Conservation (phyloP, 2,797 vertebrate genomes). For the Acanthurus leucopareius region DNA sequence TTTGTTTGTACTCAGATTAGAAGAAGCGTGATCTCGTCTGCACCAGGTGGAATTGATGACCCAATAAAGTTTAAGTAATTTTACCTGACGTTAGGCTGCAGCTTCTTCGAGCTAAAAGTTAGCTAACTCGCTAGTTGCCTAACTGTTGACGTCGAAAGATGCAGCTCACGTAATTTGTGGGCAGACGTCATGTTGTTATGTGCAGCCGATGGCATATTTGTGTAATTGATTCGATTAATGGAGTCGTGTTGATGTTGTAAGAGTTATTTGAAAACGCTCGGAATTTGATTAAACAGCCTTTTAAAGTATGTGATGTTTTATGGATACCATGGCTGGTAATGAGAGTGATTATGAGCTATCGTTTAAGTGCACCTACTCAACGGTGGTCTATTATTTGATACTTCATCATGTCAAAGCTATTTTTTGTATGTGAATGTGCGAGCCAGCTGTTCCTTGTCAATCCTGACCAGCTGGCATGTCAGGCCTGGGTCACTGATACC, state of each 20-base stretch:
- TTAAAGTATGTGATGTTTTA: not conserved
- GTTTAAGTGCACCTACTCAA: slow-evolving; percentile 8
- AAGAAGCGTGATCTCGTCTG: accelerated
- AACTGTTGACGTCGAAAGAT: slow-evolving; percentile 67
- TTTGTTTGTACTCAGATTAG: not conserved
- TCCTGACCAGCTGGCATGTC: slow-evolving; percentile 87
- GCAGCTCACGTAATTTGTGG: not conserved
- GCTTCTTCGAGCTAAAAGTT: slow-evolving; percentile 32
- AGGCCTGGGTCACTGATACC: slow-evolving; percentile 83
- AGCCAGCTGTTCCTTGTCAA: slow-evolving; percentile 93
- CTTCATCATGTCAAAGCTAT: slow-evolving; percentile 71
- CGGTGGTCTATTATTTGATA: slow-evolving; percentile 69
- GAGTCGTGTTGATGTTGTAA: not conserved
- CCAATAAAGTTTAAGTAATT: accelerated
- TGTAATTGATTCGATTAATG: not conserved
- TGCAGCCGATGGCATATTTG: not conserved
- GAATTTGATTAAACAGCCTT: accelerated
- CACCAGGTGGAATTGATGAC: accelerated
- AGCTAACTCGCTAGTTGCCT: slow-evolving; percentile 57
- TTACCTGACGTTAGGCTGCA: no score
- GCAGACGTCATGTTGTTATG: not conserved
- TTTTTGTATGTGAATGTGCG: slow-evolving; percentile 53
- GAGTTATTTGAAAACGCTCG: accelerated
- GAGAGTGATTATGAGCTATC: slow-evolving; percentile 13
- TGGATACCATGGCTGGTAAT: not conserved